Evolutionary conservation across 2,113 vertebrate genomes (phyloP).

Genomic region (Festucalex cinctus): DNA sequence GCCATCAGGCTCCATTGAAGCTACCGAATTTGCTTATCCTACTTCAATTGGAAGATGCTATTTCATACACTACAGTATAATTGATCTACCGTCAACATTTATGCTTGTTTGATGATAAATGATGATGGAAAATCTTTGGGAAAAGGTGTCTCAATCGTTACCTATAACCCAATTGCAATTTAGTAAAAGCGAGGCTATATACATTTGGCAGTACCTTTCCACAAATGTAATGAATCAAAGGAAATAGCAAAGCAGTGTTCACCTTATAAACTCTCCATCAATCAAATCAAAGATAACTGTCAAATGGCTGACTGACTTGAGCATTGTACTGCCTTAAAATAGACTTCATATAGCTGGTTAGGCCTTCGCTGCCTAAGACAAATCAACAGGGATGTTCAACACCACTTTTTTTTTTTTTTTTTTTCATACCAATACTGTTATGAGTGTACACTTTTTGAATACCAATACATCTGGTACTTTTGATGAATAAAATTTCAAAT

Average conservation of each 20-base stretch:
- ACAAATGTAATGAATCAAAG: conserved; percentile 1
- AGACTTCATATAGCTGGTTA: background rate
- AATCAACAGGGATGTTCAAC: no score
- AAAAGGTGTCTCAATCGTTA: background rate
- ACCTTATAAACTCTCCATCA: background rate
- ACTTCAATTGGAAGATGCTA: conserved; percentile 1
- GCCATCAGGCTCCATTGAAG: conserved; percentile 6
- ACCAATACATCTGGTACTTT: no score
- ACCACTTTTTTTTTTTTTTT: no score
- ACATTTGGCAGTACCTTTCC: background rate
- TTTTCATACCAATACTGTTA: no score
- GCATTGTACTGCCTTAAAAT: background rate
- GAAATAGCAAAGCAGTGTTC: background rate
- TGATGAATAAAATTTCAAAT: no score
- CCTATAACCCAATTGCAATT: background rate
- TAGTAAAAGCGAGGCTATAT: background rate
- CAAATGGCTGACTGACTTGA: background rate
- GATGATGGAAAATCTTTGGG: background rate
- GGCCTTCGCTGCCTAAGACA: no score
- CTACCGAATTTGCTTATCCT: conserved; percentile 12
- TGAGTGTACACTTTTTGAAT: no score
- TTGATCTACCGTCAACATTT: background rate
- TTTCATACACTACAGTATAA: background rate
- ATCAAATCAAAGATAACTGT: background rate
- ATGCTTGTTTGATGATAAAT: background rate